These are phyloP conservation scores for Pedicia rivosa DNA, from an alignment of 2,888 invertebrate genomes.

Conservation along the genomic window DNA sequence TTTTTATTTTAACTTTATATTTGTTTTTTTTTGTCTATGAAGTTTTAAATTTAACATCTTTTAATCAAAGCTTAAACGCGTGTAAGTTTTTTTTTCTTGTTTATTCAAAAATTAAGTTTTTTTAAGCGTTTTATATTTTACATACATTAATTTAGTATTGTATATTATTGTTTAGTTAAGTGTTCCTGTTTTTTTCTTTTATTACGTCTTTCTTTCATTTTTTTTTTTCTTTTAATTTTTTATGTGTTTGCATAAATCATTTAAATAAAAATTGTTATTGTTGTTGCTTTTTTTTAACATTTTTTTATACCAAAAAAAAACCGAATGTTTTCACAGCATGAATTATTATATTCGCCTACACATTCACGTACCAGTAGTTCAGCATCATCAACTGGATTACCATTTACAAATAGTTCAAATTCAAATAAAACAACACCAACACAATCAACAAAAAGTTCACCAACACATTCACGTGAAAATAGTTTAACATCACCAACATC, in stretches of 20 bases:
- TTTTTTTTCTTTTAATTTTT: constrained; percentile 1
- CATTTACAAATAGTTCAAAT: constrained; percentile 13
- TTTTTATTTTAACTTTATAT: too few species aligned
- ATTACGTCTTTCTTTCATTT: too few species aligned
- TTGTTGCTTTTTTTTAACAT: background rate
- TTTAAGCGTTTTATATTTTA: too few species aligned
- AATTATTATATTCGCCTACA: constrained; percentile 7
- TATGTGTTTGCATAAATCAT: background rate
- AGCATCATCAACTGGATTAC: constrained; percentile 24
- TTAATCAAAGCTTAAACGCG: too few species aligned
- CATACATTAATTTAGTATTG: too few species aligned
- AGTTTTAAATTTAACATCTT: too few species aligned
- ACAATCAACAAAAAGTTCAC: constrained; percentile 12
- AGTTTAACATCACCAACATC: constrained; percentile 6
- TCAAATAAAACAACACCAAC: constrained; percentile 12
- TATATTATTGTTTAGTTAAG: too few species aligned
- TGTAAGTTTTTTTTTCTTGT: constrained; percentile 2
- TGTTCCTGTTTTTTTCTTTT: too few species aligned
- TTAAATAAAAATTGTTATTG: background rate
- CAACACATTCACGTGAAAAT: constrained; percentile 12
- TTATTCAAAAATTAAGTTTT: background rate
- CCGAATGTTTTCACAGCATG: too few species aligned
- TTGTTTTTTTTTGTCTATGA: too few species aligned
- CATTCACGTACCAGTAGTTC: constrained; percentile 28
- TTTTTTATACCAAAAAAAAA: too few species aligned